These are phyloP conservation scores for Vanessa atalanta DNA, from an alignment of 1,140 invertebrate genomes.

Conservation along the genomic window DNA sequence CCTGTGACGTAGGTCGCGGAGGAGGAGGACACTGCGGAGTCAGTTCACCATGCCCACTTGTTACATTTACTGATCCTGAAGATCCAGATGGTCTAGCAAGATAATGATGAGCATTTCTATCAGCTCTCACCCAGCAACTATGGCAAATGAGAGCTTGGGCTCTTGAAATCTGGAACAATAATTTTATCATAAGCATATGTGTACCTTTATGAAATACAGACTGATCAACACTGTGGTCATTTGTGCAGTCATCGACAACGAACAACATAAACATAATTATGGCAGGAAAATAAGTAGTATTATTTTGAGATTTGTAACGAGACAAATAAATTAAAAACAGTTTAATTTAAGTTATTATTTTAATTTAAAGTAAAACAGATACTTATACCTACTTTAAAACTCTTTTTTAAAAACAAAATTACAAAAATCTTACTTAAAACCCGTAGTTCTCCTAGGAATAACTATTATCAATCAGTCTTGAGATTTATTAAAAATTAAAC, in stretches of 20 bases:
- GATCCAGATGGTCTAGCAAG: not conserved
- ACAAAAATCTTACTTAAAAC: too few relatives aligned
- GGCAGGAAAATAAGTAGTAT: too few relatives aligned
- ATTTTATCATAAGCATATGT: not conserved
- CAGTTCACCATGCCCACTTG: not conserved
- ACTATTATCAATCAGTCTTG: too few relatives aligned
- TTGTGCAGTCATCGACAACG: not conserved
- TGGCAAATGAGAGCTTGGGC: slow-evolving; percentile 24
- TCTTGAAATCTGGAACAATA: slow-evolving; percentile 3
- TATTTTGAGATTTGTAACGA: too few relatives aligned
- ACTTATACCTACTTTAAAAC: too few relatives aligned
- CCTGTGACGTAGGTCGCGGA: not conserved
- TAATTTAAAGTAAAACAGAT: too few relatives aligned
- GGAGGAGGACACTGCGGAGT: not conserved
- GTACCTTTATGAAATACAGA: not conserved
- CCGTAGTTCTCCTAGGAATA: too few relatives aligned
- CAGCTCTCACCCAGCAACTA: slow-evolving; percentile 30
- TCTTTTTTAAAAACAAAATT: too few relatives aligned
- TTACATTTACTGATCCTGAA: not conserved
- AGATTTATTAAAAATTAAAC: too few relatives aligned
- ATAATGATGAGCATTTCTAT: slow-evolving; percentile 1
- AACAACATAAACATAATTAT: too few relatives aligned
- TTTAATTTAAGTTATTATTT: too few relatives aligned
- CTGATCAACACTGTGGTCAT: not conserved
- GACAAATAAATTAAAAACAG: too few relatives aligned